Conservation (phyloP, 2,113 vertebrate genomes). For the Lampris megalopsis region DNA sequence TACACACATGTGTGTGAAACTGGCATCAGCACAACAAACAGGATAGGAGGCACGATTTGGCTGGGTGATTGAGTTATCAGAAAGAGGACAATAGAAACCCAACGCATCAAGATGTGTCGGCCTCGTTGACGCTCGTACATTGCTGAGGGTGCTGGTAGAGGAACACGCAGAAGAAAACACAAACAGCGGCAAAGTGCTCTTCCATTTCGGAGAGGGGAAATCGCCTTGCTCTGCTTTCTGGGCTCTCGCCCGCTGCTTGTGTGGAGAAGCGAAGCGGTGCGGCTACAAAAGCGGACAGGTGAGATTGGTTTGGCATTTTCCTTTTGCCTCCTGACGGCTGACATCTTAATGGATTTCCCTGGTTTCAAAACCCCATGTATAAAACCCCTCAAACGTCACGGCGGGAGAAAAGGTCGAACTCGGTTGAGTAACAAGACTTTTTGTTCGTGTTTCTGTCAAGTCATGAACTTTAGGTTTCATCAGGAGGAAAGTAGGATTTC, state of each 20-base stretch:
- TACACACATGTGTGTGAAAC: too few species aligned
- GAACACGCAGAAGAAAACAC: background rate
- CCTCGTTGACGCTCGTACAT: constrained; percentile 35
- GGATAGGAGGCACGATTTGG: too few species aligned
- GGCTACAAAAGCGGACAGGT: constrained; percentile 55
- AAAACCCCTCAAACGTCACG: constrained; percentile 24
- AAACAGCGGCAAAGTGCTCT: constrained; percentile 1
- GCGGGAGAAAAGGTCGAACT: constrained; percentile 6
- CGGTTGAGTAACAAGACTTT: constrained; percentile 35
- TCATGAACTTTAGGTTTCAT: background rate
- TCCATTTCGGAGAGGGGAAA: constrained; percentile 23
- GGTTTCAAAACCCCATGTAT: constrained; percentile 38
- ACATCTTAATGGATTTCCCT: constrained; percentile 71
- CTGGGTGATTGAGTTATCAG: too few species aligned
- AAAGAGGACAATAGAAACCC: too few species aligned
- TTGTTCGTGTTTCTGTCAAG: constrained; percentile 1
- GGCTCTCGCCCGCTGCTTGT: constrained; percentile 1
- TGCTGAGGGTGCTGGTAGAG: background rate
- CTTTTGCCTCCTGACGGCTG: constrained; percentile 29
- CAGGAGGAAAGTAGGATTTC: too few species aligned
- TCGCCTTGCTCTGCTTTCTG: background rate
- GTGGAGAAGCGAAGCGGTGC: constrained; percentile 33
- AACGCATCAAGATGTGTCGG: constrained; percentile 37
- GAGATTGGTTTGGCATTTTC: constrained; percentile 7
- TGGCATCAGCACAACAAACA: too few species aligned